Percentiles rank a stretch among this genome's conserved stretches.
phyloP scores from a whole-genome alignment of 2,797 vertebrate species.

The Phalloptychus januarius region DNA sequence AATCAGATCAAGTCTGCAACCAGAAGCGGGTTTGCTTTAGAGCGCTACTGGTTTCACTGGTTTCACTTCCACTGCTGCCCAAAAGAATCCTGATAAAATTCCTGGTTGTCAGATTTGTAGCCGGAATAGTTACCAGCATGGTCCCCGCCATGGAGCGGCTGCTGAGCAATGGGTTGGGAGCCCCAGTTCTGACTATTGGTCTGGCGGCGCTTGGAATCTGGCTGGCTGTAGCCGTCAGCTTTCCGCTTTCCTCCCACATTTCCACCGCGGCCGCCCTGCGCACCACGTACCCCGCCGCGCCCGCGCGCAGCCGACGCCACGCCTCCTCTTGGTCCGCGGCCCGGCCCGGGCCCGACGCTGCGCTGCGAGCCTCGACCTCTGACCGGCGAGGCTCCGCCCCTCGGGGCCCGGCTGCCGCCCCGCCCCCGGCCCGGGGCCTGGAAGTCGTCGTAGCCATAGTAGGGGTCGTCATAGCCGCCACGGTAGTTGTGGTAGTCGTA shows the following conservation, averaged over 20 bases:
- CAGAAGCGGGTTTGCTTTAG: slow-evolving; percentile 43
- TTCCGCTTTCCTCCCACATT: slow-evolving; percentile 99
- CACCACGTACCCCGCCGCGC: slow-evolving; percentile 99
- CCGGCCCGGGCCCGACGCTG: slow-evolving; percentile 90
- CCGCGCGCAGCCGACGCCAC: slow-evolving; percentile 91
- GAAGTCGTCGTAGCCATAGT: slow-evolving; percentile 97
- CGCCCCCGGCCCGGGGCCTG: slow-evolving; percentile 89
- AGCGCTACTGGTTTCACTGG: slow-evolving; percentile 82
- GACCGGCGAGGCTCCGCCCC: slow-evolving; percentile 84
- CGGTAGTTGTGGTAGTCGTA: slow-evolving; percentile 98
- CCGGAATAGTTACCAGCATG: slow-evolving; percentile 97
- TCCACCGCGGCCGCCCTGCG: slow-evolving; percentile 98
- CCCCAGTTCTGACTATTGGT: slow-evolving; percentile 99
- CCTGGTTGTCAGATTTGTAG: slow-evolving; percentile 99
- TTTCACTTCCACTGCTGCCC: slow-evolving; percentile 99
- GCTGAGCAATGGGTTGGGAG: slow-evolving; percentile 99
- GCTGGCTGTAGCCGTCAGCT: slow-evolving; percentile 99
- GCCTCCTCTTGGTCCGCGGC: slow-evolving; percentile 94
- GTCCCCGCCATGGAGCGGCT: slow-evolving; percentile 97
- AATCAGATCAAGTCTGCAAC: not conserved
- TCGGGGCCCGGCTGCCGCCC: slow-evolving; percentile 78
- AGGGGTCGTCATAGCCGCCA: slow-evolving; percentile 96
- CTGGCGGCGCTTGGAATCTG: slow-evolving; percentile 99
- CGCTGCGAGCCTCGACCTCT: slow-evolving; percentile 84
- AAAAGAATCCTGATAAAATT: slow-evolving; percentile 99